Base-by-base conservation (phyloP, 2,113 vertebrate genomes). In the Sinocyclocheilus rhinocerous region DNA sequence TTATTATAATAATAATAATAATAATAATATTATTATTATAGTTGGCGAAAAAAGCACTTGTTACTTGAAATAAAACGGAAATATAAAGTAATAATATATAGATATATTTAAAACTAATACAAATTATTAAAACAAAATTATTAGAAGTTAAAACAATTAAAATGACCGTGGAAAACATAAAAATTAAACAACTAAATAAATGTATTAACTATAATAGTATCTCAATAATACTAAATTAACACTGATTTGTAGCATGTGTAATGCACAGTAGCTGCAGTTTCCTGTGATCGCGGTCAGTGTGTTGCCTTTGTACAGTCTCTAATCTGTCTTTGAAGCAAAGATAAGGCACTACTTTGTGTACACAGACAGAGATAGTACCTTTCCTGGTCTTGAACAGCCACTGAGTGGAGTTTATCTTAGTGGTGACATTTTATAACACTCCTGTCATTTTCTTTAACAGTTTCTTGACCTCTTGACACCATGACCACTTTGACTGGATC, bases 401-500 rank as follows among this genome's bases (percentile, higher is more conserved):
- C 13, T 72, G 42, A n/a, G 4, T 72, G 4, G 22, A 79, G 48
- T n/a, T 5, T 33, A 48, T 69, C 26, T 65, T 15, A 2, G 36
- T 22, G 70, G 55, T 5, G 3, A 70, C 81, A 9, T 70, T 76
- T 75, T 12, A 15, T 82, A 65, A 87, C 52, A 9, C 2, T 4
- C 5, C 12, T 82, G 42, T 73, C 15, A 16, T 1, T 52, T 70
- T 26, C 20, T 13, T 86, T 72, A 72, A 12, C 90, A 96, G 95
- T 91, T 96, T 92, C 22, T 84, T 92, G 29, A 29, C 29, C 29
- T 29, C 2, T 29, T 29, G 29, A 83, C 88, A 94, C 90, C 91
- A 97, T 98, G 97, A 96, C 88, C 90, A 91, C 85, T 90, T 93
- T 95, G 67, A 90, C 85, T 87, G 91, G 91, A 81, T 93, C 93